Base-by-base conservation (phyloP, 2,888 invertebrate genomes). In the Scaptomyza caliginosa region DNA sequence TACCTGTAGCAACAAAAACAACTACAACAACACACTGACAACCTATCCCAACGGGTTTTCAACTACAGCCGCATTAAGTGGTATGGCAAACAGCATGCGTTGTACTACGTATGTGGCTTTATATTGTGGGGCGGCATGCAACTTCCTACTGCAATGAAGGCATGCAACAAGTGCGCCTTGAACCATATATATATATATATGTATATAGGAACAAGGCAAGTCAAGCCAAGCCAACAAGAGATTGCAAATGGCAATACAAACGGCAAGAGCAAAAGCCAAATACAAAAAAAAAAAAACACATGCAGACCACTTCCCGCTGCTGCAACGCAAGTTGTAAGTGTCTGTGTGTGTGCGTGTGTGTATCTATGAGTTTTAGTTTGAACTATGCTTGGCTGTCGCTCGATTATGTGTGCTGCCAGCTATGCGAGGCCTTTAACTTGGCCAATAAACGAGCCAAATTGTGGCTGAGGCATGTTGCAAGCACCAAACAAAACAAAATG, bases 31-130 rank as follows among this genome's bases (percentile, higher is more conserved):
- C 51, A 23, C 55, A 50, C 77, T 67, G 72, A 57, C 81, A 86
- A 80, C 82, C 82, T 83, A 83, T 83, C 83, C 84, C 83, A 84
- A 86, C 81, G 81, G 84, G 84, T 86, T 83, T 83, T 51, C 4
- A 49, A 57, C 77, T 73, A 67, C 56, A 50, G 65, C 79, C 57
- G 58, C 67, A 66, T 62, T 69, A 57, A 48, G 46, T 59, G 55
- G 39, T 24, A 42, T 23, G 40, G 55, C 63, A 54, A 58, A 21
- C 38, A 58, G 48, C 24, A 23, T 54, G 57, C 58, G 52, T 42
- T 32, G 64, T 43, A 17, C 43, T 7, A 13, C 13, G 13, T n/a
- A 19, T 70, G 70, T 48, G 56, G 62, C 62, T 56, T 13, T 67
- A n/a, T 74, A 49, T 59, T 50, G 34, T 48, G 58, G 69, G 74